phyloP scores from a whole-genome alignment of 2,113 vertebrate species.

The Tetraodon nigroviridis region DNA sequence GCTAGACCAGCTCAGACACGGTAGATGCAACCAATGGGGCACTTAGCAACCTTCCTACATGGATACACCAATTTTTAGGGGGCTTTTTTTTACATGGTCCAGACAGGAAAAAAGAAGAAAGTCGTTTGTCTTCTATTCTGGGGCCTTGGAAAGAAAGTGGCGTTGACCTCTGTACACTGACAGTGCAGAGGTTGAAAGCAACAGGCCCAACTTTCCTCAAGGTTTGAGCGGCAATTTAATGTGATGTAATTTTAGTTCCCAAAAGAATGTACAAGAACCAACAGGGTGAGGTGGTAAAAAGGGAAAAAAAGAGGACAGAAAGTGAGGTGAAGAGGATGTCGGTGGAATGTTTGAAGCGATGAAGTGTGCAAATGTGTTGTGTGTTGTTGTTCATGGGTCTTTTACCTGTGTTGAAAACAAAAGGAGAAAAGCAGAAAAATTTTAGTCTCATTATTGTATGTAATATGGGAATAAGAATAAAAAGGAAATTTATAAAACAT shows the following conservation, averaged over 20 bases:
- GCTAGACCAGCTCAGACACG: constrained; percentile 12
- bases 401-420: constrained; percentile 74
- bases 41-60: neutral
- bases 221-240: constrained; percentile 3
- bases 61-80: neutral
- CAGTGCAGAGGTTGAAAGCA: constrained; percentile 29
- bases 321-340: constrained; percentile 24
- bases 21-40: neutral
- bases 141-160: neutral
- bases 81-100: too few species aligned
- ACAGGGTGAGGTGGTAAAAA: constrained; percentile 27
- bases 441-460: constrained; percentile 47
- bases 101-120: too few species aligned
- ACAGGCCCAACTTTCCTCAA: constrained; percentile 6
- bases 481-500: too few species aligned
- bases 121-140: too few species aligned
- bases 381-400: constrained; percentile 39
- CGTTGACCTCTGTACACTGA: neutral
- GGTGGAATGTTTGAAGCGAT: constrained; percentile 3
- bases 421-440: constrained; percentile 46
- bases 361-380: constrained; percentile 30
- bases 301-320: constrained; percentile 17
- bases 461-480: too few species aligned
- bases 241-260: constrained; percentile 1
- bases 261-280: constrained; percentile 11